Evolutionary conservation across 2,888 invertebrate genomes (phyloP).

Genomic region (Lumbricus terrestris): DNA sequence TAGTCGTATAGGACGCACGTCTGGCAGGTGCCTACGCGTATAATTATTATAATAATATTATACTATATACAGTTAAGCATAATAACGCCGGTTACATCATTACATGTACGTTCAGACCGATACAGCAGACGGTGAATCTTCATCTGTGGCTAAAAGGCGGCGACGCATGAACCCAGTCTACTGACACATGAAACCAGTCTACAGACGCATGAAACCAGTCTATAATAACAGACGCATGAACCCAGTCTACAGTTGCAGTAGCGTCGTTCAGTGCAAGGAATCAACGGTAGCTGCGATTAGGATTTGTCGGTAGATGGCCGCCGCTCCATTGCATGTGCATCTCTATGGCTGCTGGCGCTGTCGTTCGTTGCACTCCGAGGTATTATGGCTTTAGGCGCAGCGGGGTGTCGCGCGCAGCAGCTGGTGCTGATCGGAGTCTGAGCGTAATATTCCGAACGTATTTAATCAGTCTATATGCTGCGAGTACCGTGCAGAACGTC

Average conservation of each 20-base stretch:
- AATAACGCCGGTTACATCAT: too few relatives aligned
- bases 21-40: background rate
- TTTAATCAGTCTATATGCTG: too few relatives aligned
- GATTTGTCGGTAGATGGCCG: background rate
- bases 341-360: too few relatives aligned
- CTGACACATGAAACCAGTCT: too few relatives aligned
- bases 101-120: too few relatives aligned
- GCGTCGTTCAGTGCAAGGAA: background rate
- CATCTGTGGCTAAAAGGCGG: background rate
- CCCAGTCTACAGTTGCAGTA: too few relatives aligned
- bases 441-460: background rate
- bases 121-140: background rate
- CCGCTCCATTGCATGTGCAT: background rate
- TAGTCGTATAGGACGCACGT: too few relatives aligned
- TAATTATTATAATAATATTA: too few relatives aligned
- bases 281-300: background rate
- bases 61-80: too few relatives aligned
- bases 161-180: background rate
- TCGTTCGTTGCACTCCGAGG: too few relatives aligned
- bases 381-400: background rate
- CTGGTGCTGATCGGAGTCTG: background rate
- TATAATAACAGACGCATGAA: too few relatives aligned
- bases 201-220: background rate
- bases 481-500: background rate
- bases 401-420: background rate